Evolutionary conservation across 1,140 invertebrate genomes (phyloP), one percentile per base, ranked within the genome.

Genomic region (Drosophila bocki): DNA sequence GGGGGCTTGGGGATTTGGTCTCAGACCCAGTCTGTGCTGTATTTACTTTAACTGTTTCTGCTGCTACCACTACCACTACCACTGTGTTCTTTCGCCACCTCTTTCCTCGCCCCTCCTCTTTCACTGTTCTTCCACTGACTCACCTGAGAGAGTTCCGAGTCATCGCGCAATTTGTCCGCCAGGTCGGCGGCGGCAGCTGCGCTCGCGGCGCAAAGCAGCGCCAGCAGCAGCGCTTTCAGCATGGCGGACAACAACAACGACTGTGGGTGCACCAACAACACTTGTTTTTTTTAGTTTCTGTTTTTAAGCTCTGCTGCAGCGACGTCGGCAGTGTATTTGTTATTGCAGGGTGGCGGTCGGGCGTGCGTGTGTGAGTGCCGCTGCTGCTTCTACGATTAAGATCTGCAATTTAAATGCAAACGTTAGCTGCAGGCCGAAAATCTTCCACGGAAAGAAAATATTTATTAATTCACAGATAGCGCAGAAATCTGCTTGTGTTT

Each of bases 121-220:
- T 64, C n/a, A 13, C 64, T 42, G 35, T 33, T 60, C n/a, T 42
- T 39, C 42, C 47, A 76, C 39, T 79, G 72, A 91, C 91, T 91
- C 90, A 94, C 93, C 93, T 93, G 90, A 77, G 93, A 93, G 75
- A 94, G 91, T 80, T 94, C 93, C 63, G 92, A 68, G 92, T 94
- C 93, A 75, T 91, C 85, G 62, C 88, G 84, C 58, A 94, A 88
- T 82, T 93, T 94, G 64, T 93, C 92, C 41, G 88, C 51, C 81
- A 90, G 54, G 17, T 90, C 85, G 45, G 81, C 86, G 67, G 37
- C 39, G 60, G 41, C 68, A 75, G 68, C 78, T 85, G 85, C 78
- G 78, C 50, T 42, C 22, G 78, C 51, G 50, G 75, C 61, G 70
- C 51, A 62, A 54, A 77, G 59, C 69, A 84, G 71, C 56, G 77